phyloP scores from a whole-genome alignment of 30 jellyfish, hydroid and myxozoan genomes.

The Aurelia aurita region DNA sequence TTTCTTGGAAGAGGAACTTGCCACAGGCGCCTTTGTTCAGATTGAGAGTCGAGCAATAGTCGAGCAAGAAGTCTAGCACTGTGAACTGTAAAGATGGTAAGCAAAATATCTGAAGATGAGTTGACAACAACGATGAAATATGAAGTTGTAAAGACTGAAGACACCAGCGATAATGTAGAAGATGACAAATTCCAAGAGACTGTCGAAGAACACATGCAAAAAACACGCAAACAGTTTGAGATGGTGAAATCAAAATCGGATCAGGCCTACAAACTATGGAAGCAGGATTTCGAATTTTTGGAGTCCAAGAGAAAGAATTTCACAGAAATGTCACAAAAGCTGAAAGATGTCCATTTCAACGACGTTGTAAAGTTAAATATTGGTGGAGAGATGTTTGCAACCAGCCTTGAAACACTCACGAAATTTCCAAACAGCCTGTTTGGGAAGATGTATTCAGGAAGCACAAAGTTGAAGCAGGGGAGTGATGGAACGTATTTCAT shows the following conservation, averaged over 20 bases:
- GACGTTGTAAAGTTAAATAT: background rate
- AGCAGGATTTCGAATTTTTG: background rate
- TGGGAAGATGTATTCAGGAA: conserved; percentile 2
- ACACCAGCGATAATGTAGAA: background rate
- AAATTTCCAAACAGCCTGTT: background rate
- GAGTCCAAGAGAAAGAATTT: background rate
- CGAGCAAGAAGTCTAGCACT: too few species aligned
- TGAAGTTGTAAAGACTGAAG: background rate
- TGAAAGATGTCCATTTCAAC: background rate
- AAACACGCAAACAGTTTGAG: background rate
- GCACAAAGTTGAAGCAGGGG: background rate
- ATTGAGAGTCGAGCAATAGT: too few species aligned
- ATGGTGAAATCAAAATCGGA: background rate
- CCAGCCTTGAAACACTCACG: background rate
- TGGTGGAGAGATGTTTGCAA: background rate
- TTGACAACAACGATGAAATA: too few species aligned
- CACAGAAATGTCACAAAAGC: background rate
- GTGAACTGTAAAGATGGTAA: too few species aligned
- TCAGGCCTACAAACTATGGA: background rate
- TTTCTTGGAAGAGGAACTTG: too few species aligned
- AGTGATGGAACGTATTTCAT: conserved; percentile 2
- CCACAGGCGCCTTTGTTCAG: too few species aligned
- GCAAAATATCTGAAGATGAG: too few species aligned
- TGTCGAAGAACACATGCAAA: background rate
- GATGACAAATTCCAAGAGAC: background rate